Base-by-base conservation (phyloP, 2,888 invertebrate species). In the Polymixis lichenea region DNA sequence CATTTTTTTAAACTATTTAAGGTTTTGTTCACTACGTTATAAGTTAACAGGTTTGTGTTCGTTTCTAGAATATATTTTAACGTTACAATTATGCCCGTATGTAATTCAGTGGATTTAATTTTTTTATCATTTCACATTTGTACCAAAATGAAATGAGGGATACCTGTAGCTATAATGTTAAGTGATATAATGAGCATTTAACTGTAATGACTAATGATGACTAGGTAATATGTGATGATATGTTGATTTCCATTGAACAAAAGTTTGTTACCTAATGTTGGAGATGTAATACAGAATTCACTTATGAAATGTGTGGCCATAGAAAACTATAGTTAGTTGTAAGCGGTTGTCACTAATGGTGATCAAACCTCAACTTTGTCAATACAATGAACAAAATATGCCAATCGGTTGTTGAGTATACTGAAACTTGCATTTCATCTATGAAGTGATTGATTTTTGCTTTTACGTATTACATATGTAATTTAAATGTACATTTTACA, bases 401-500 rank as follows among this genome's bases (percentile, higher is more conserved):
- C 85, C 78, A 83, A 86, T 85, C 56, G 82, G 86, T 87, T 87
- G 87, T 89, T 84, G 69, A 72, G 72, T 84, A 86, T 82, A 74
- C 79, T 87, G 75, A 83, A 89, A 87, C 86, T 86, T 91, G 91
- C 92, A 92, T 92, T 92, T 92, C 90, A 89, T 92, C 87, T 91
- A 91, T 91, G 85, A 90, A 92, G 91, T 91, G 86, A 90, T 92
- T 87, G 83, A 90, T 91, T 92, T 90, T 92, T 87, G 94, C 95
- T 95, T 95, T 94, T 94, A 94, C 92, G 91, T 93, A 94, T 81
- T 91, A 82, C 82, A 43, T 92, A 90, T 94, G 92, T 94, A 95
- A 95, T 92, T 93, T 90, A 91, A 94, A 92, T 95, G 94, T 95
- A 96, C 93, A 95, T 95, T 95, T 94, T 95, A 94, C 95, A 94